Evolutionary conservation across 2,888 invertebrate species (phyloP).

Genomic region (Caenorhabditis doughertyi): DNA sequence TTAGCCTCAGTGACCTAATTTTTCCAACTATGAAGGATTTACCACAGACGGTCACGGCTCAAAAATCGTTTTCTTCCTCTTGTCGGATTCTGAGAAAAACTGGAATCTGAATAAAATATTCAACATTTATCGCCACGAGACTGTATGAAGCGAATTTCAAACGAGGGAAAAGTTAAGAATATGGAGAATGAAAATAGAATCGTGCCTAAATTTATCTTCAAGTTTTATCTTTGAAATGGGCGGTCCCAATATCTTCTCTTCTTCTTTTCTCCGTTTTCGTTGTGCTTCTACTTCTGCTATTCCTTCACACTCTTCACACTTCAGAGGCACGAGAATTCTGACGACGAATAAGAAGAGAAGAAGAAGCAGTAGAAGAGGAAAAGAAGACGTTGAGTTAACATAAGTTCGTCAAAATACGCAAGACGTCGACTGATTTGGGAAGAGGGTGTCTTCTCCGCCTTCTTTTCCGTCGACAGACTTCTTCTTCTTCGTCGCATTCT

Average conservation of each 20-base stretch:
- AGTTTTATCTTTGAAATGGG: slow-evolving; percentile 20
- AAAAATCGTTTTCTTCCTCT: no score
- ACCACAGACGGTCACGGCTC: no score
- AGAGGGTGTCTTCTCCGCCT: slow-evolving; percentile 37
- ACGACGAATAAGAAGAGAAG: slow-evolving; percentile 24
- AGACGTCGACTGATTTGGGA: slow-evolving; percentile 60
- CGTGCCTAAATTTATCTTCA: background rate
- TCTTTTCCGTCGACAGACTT: slow-evolving; percentile 27
- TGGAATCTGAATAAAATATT: no score
- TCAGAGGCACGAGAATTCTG: slow-evolving; percentile 29
- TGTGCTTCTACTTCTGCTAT: slow-evolving; percentile 21
- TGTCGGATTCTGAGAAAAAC: no score
- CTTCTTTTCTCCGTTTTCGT: slow-evolving; percentile 5
- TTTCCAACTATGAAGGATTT: no score
- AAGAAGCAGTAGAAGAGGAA: slow-evolving; percentile 49
- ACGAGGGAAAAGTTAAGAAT: background rate
- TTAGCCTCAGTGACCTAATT: no score
- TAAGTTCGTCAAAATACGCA: slow-evolving; percentile 67
- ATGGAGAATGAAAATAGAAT: background rate
- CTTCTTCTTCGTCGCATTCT: slow-evolving; percentile 22
- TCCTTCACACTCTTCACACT: slow-evolving; percentile 40
- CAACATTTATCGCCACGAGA: no score
- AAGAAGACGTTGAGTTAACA: slow-evolving; percentile 62
- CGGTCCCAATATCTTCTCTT: slow-evolving; percentile 12
- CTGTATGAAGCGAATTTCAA: background rate